Evolutionary conservation across 2,113 vertebrate species (phyloP).

Genomic region (Engraulis encrasicolus): DNA sequence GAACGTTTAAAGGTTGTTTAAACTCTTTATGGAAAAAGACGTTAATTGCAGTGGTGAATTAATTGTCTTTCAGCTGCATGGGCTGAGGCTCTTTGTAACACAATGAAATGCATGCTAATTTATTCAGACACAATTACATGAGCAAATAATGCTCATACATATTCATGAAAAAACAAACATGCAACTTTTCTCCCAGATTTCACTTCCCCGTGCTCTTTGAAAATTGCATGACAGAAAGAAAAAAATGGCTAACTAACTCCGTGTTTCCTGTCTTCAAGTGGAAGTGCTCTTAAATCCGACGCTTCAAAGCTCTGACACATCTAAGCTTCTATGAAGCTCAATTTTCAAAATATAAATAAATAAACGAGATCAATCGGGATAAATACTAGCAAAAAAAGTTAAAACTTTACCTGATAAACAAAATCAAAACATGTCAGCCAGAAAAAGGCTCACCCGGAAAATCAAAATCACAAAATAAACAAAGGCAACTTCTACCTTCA

Average conservation of each 20-base stretch:
- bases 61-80: too few species aligned
- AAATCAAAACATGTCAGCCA: too few species aligned
- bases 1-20: neutral
- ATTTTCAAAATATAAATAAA: neutral
- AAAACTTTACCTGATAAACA: too few species aligned
- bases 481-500: neutral
- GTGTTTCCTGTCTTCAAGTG: neutral
- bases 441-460: neutral
- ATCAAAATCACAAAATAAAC: neutral
- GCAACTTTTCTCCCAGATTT: neutral
- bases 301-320: neutral
- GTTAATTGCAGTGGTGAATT: neutral
- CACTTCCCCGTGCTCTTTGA: neutral
- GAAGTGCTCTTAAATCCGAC: neutral
- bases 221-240: neutral
- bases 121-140: neutral
- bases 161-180: neutral
- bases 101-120: slow-evolving; percentile 13
- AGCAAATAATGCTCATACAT: neutral
- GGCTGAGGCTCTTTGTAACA: neutral
- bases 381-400: neutral
- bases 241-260: neutral
- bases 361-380: neutral
- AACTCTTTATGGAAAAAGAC: neutral
- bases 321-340: neutral